phyloP scores from a whole-genome alignment of 2,797 vertebrate genomes.

The Acanthurus tractus region DNA sequence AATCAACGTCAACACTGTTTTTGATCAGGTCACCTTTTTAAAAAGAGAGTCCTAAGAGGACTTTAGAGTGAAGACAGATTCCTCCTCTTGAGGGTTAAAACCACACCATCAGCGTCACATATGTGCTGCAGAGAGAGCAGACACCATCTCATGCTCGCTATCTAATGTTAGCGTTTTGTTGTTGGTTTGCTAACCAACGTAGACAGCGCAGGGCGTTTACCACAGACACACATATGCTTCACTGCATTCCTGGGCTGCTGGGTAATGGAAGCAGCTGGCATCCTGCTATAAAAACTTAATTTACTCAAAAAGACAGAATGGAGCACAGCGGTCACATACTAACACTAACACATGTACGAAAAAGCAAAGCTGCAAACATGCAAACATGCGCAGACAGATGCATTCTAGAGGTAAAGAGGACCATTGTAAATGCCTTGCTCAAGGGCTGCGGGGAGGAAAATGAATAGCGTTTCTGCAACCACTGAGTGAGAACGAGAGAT shows the following conservation, averaged over 20 bases:
- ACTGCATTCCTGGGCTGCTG: constrained; percentile 70
- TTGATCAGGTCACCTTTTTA: constrained; percentile 16
- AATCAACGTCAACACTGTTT: constrained; percentile 3
- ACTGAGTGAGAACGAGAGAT: constrained; percentile 6
- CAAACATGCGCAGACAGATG: constrained; percentile 22
- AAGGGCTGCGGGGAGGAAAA: constrained; percentile 28
- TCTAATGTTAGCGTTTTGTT: constrained; percentile 55
- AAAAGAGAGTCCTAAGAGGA: not conserved
- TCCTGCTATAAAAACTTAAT: constrained; percentile 75
- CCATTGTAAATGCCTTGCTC: constrained; percentile 38
- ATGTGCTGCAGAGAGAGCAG: constrained; percentile 16
- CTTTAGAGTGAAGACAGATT: not conserved
- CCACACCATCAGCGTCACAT: constrained; percentile 22
- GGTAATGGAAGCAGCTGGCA: constrained; percentile 70
- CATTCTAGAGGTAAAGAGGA: not conserved
- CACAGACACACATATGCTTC: constrained; percentile 49
- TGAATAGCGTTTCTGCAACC: constrained; percentile 1
- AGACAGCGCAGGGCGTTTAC: constrained; percentile 52
- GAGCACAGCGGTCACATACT: constrained; percentile 15
- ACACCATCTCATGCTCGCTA: constrained; percentile 5
- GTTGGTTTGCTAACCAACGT: constrained; percentile 37
- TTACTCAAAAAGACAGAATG: constrained; percentile 55
- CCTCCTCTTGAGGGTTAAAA: constrained; percentile 3
- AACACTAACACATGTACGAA: constrained; percentile 38
- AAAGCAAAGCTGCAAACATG: constrained; percentile 38